Conservation (phyloP, 2,113 vertebrate species). For the Panthera leo region DNA sequence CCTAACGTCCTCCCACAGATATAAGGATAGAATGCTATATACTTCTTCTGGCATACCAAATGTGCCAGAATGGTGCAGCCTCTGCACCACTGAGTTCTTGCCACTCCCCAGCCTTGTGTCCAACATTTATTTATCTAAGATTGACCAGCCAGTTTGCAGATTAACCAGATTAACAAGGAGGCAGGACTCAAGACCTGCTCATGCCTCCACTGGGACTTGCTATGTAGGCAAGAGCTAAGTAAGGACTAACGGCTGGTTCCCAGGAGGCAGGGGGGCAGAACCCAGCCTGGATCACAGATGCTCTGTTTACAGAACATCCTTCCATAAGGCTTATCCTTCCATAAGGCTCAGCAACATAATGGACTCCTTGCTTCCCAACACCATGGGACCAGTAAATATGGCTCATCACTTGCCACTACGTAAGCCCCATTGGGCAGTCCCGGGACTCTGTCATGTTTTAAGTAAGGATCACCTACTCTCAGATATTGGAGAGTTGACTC, state of each 20-base stretch:
- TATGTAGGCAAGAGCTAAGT: background rate
- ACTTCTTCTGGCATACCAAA: background rate
- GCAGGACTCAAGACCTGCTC: background rate
- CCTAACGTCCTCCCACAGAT: background rate
- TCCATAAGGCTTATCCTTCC: background rate
- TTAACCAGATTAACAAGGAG: background rate
- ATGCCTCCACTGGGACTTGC: background rate
- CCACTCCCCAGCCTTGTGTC: background rate
- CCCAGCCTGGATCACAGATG: background rate
- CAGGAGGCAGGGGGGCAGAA: background rate
- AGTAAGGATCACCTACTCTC: background rate
- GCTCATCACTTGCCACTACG: background rate
- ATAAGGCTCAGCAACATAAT: background rate
- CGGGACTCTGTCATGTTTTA: background rate
- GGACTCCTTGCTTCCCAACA: background rate
- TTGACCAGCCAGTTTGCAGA: background rate
- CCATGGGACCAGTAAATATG: background rate
- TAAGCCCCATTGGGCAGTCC: background rate
- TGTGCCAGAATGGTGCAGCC: too few species aligned
- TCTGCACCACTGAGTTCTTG: background rate
- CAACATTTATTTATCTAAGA: background rate
- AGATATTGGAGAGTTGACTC: background rate
- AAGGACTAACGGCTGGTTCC: background rate
- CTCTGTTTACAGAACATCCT: background rate
- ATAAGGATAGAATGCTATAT: background rate